Percentiles rank a stretch among this genome's conserved stretches.
Evolutionary conservation across 1,140 invertebrate genomes (phyloP).

Genomic region (Sogatella furcifera): DNA sequence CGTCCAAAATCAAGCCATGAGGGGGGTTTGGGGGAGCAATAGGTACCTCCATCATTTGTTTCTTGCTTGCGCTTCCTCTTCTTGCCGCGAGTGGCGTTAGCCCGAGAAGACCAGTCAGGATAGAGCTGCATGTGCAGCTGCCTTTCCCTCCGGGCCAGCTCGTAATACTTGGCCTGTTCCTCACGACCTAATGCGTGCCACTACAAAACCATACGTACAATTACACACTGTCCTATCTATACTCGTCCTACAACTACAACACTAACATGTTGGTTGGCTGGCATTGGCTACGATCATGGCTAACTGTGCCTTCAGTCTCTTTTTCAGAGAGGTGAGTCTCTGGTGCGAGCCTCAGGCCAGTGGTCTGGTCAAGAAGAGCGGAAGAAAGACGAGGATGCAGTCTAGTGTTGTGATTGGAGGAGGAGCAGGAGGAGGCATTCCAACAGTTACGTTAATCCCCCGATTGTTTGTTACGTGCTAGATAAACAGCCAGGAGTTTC

Average conservation of each 20-base stretch:
- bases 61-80: conserved; percentile 99
- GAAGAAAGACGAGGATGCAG: conserved; percentile 13
- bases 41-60: conserved; percentile 88
- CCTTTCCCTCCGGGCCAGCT: conserved; percentile 93
- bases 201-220: conserved; percentile 39
- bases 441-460: neutral
- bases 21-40: conserved; percentile 32
- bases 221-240: neutral
- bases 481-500: conserved; percentile 39
- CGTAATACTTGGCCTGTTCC: conserved; percentile 99
- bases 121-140: conserved; percentile 98
- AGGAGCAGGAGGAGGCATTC: neutral
- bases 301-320: too few species aligned
- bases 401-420: neutral
- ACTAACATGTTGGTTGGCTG: too few species aligned
- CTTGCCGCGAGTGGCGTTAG: conserved; percentile 94
- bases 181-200: conserved; percentile 98
- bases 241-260: too few species aligned
- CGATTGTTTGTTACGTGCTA: conserved; percentile 37
- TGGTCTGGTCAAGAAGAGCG: conserved; percentile 6
- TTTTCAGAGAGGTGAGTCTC: neutral
- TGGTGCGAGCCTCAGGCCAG: neutral
- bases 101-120: conserved; percentile 97
- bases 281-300: too few species aligned
- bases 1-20: conserved; percentile 24